Percentiles rank a stretch among this genome's conserved stretches.
Conservation (phyloP, 2,113 vertebrate genomes). For the Panthera uncia region DNA sequence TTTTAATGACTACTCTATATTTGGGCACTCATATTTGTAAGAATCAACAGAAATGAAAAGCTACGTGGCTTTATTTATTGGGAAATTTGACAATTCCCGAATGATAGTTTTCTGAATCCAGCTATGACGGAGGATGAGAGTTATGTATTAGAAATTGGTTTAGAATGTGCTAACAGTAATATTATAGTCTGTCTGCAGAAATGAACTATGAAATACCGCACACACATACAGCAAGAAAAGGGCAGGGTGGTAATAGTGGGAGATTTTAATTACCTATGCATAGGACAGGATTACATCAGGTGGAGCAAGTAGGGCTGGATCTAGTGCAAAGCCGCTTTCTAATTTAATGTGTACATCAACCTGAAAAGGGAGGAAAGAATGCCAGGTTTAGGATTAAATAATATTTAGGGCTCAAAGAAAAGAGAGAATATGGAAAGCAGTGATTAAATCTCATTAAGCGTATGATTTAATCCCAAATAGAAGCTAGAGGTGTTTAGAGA, state of each 20-base stretch:
- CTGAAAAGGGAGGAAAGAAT: constrained; percentile 61
- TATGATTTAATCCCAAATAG: constrained; percentile 58
- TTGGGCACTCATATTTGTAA: neutral
- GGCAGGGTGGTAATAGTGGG: constrained; percentile 6
- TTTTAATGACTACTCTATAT: neutral
- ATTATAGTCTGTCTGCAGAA: neutral
- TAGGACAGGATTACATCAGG: constrained; percentile 76
- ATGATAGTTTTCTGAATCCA: constrained; percentile 1
- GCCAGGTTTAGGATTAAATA: constrained; percentile 77
- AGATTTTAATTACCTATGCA: constrained; percentile 81
- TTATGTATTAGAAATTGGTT: neutral
- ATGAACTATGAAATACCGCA: constrained; percentile 33
- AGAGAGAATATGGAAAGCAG: constrained; percentile 37
- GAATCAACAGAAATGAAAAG: neutral
- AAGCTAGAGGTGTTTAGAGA: constrained; percentile 59
- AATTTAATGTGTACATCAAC: constrained; percentile 76
- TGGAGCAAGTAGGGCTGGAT: constrained; percentile 72
- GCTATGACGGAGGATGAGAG: neutral
- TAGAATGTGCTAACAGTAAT: neutral
- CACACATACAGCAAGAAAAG: constrained; percentile 43
- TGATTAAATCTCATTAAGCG: constrained; percentile 52
- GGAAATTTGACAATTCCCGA: constrained; percentile 40
- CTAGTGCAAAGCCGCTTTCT: constrained; percentile 75
- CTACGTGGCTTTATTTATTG: neutral
- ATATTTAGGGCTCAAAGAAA: constrained; percentile 70